These are phyloP conservation scores for Pithys albifrons DNA, from an alignment of 2,113 vertebrate species.

Conservation along the genomic window DNA sequence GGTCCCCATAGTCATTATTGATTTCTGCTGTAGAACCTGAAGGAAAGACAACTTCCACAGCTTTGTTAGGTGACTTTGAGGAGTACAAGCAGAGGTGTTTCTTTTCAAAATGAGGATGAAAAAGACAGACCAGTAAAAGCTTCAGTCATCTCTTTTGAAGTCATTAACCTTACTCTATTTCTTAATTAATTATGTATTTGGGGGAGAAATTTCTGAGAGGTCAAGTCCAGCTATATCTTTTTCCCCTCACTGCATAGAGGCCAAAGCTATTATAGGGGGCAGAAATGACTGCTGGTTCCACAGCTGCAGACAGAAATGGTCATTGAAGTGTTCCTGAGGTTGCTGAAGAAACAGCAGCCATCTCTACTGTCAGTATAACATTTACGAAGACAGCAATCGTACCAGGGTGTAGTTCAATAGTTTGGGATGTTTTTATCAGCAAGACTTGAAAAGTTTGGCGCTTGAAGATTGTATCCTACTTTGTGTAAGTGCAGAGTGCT, in stretches of 20 bases:
- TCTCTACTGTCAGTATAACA: not conserved
- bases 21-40: not conserved
- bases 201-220: not conserved
- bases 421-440: not conserved
- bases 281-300: not conserved
- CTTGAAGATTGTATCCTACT: not conserved
- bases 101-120: not conserved
- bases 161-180: not conserved
- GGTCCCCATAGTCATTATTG: not conserved
- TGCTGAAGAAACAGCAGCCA: not conserved
- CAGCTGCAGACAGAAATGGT: not conserved
- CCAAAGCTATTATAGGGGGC: not conserved
- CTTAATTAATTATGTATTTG: not conserved
- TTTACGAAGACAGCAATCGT: rapidly evolving
- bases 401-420: not conserved
- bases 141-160: not conserved
- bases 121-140: not conserved
- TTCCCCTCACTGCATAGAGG: not conserved
- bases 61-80: not conserved
- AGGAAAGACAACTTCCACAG: not conserved
- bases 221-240: not conserved
- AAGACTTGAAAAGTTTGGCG: not conserved
- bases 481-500: not conserved
- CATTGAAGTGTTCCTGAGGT: not conserved
- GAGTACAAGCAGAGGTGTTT: not conserved